Evolutionary conservation across 1,140 invertebrate genomes (phyloP), one percentile per base, ranked within the genome.

Genomic region (Drosophila oshimai): DNA sequence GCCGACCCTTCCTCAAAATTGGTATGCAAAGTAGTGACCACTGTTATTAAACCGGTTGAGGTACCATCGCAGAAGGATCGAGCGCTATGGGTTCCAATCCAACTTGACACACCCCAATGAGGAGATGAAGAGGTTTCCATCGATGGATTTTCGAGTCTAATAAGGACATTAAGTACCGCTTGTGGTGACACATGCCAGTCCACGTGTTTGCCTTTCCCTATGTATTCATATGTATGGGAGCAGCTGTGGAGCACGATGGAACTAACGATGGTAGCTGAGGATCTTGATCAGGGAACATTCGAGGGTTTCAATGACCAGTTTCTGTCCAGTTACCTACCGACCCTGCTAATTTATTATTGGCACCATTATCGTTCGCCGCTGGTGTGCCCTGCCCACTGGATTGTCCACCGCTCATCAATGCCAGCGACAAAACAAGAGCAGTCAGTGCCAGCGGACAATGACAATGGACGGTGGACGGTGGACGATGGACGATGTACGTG

Each of bases 321-420:
- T n/a, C n/a, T n/a, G n/a, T n/a, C n/a, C n/a, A n/a, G 36, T 28
- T n/a, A 7, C n/a, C n/a, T n/a, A 17, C n/a, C 33, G 13, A 20
- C 36, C 9, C 57, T 12, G 26, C 61, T 64, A 39, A 45, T 64
- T 49, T 53, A 73, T 46, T 74, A 83, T 83, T 73, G 55, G 28
- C 62, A 49, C 62, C 46, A 69, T 58, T 58, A 58, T 51, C 34
- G 13, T 7, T 39, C 39, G 42, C 26, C 17, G 36, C 7, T 45
- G 50, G 29, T 39, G 26, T 45, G 42, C 20, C 9, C 50, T 58
- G 51, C n/a, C n/a, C n/a, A n/a, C n/a, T n/a, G n/a, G n/a, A 41
- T 69, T 80, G 71, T 37, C 22, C 31, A 49, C 24, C 53, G 37
- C 37, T 55, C 67, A 47, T 72, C 65, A 67, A 71, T 67, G 44